phyloP scores from a whole-genome alignment of 1,140 invertebrate species.

The Anadara kagoshimensis region DNA sequence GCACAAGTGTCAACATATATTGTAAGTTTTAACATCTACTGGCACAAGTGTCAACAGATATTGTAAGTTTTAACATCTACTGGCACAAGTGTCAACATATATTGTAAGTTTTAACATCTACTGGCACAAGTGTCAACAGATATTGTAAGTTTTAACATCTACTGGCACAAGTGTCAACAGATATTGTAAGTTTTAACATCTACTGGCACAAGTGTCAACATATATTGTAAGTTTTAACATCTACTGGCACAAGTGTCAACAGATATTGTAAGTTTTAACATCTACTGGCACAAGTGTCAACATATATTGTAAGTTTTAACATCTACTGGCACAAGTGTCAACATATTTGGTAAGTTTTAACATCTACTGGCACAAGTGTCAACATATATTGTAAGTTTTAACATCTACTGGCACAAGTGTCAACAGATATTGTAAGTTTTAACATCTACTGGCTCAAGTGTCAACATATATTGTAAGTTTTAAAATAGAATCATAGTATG shows the following conservation, averaged over 20 bases:
- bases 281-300: constrained; percentile 50
- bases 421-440: constrained; percentile 54
- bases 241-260: constrained; percentile 50
- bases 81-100: constrained; percentile 48
- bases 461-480: constrained; percentile 49
- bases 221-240: constrained; percentile 58
- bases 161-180: constrained; percentile 48
- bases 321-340: constrained; percentile 52
- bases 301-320: constrained; percentile 56
- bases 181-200: constrained; percentile 58
- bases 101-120: constrained; percentile 59
- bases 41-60: constrained; percentile 49
- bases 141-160: constrained; percentile 59
- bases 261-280: constrained; percentile 57
- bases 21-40: constrained; percentile 55
- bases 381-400: constrained; percentile 55
- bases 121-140: constrained; percentile 48
- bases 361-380: constrained; percentile 53
- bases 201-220: constrained; percentile 49
- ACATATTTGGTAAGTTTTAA: constrained; percentile 55
- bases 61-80: constrained; percentile 58
- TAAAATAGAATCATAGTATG: too few relatives aligned
- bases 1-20: constrained; percentile 53
- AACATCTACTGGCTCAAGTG: constrained; percentile 53
- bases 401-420: constrained; percentile 52